Evolutionary conservation across 2,888 invertebrate genomes (phyloP), one percentile per base, ranked within the genome.

Genomic region (Acronicta psi): DNA sequence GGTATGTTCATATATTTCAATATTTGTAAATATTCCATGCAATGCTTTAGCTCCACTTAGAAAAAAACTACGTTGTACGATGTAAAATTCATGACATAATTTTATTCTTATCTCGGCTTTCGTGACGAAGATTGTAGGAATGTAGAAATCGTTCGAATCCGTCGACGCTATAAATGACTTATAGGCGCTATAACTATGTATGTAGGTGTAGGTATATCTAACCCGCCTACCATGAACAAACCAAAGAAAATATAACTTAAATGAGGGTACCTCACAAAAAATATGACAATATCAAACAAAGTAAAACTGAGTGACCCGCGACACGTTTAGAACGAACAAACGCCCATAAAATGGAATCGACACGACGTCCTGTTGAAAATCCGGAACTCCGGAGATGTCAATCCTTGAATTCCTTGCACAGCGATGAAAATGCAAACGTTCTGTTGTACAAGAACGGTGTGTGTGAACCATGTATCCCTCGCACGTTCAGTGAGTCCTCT

Each of bases 401-500:
- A 29, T 75, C 74, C 0, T 7, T 75, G 1, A 60, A 49, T 20
- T 75, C 69, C 2, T 49, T 77, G 18, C 44, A 55, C n/a, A 56
- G 55, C 16, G 58, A 67, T 10, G 75, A 66, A 1, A 50, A 54
- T 13, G 46, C 55, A 0, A 54, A 55, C 16, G 0, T 51, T 8
- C 58, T 59, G 20, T 18, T 59, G 9, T 55, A 49, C n/a, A 61
- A 58, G n/a, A 54, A 58, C 7, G 34, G 41, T n/a, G n/a, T n/a
- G n/a, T n/a, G n/a, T n/a, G n/a, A n/a, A 11, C 38, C 51, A 16
- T 45, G 40, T 2, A 29, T 50, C 6, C 60, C 72, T 18, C 73
- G 74, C 18, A 74, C 76, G 3, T 51, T 54, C 13, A 87, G 84
- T 52, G 82, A 82, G 3, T 84, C 79, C 0, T 84, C 85, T 0